Conservation (phyloP, 2,113 vertebrate species). For the Choloepus hoffmanni region DNA sequence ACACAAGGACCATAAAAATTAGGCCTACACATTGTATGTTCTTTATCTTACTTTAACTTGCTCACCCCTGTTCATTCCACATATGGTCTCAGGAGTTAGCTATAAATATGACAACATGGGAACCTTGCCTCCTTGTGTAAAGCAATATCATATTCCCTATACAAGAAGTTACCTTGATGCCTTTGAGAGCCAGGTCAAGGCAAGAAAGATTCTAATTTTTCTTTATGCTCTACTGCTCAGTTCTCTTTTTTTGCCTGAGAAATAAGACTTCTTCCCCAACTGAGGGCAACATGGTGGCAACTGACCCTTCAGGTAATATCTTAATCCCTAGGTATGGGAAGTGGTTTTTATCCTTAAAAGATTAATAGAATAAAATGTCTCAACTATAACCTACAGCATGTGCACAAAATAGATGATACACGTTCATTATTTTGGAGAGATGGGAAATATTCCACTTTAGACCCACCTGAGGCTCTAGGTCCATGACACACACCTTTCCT, state of each 20-base stretch:
- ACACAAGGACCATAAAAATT: not conserved
- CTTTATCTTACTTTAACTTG: not conserved
- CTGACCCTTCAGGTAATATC: not conserved
- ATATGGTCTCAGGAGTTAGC: not conserved
- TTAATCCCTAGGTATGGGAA: not conserved
- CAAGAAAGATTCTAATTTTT: constrained; percentile 42
- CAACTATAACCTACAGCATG: not conserved
- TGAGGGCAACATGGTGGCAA: not conserved
- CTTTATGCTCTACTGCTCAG: not conserved
- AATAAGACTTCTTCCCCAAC: constrained; percentile 11
- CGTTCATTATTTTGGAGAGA: not conserved
- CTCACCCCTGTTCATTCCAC: not conserved
- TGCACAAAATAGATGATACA: not conserved
- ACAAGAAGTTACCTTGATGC: not conserved
- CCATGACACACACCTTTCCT: constrained; percentile 94
- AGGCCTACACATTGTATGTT: not conserved
- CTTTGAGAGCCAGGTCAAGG: constrained; percentile 1
- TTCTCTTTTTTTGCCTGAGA: constrained; percentile 27
- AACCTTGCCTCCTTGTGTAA: not conserved
- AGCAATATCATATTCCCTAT: not conserved
- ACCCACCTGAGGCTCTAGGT: constrained; percentile 94
- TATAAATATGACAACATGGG: not conserved
- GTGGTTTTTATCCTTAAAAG: constrained; percentile 20
- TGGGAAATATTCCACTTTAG: not conserved
- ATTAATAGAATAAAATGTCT: constrained; percentile 29